Evolutionary conservation across 2,113 vertebrate species (phyloP).

Genomic region (Menidia beryllina): DNA sequence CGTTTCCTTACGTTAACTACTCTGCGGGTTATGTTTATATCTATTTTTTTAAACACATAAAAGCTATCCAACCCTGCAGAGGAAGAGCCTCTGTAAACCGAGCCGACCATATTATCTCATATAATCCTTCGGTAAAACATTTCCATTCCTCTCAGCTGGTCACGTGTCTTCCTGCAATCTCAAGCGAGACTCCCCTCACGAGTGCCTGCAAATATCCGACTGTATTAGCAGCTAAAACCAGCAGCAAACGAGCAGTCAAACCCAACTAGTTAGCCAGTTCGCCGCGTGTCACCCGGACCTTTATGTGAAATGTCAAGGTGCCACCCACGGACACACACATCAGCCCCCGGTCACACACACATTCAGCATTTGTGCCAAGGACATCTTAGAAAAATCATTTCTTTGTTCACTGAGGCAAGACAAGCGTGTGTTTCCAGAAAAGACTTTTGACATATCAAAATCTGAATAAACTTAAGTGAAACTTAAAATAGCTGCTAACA

Average conservation of each 20-base stretch:
- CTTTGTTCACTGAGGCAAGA: background rate
- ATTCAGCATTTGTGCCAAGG: background rate
- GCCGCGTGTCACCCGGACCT: background rate
- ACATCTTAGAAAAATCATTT: background rate
- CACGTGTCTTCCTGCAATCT: background rate
- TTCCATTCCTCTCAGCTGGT: background rate
- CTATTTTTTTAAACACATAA: no score
- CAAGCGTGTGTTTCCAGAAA: background rate
- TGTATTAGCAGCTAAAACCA: background rate
- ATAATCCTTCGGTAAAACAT: background rate
- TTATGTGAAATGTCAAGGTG: constrained; percentile 10
- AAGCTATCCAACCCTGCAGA: background rate
- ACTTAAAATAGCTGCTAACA: background rate
- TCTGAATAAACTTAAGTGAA: constrained; percentile 17
- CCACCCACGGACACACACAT: background rate
- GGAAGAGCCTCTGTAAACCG: background rate
- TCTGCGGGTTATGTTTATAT: background rate
- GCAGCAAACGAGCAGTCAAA: background rate
- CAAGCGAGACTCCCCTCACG: constrained; percentile 18
- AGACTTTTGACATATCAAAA: background rate
- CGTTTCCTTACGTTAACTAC: background rate
- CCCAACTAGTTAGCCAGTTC: constrained; percentile 3
- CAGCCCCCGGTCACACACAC: background rate
- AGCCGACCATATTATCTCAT: constrained; percentile 5
- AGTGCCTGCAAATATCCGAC: background rate